Evolutionary conservation across 2,113 vertebrate species (phyloP).

Genomic region (Osmerus eperlanus): DNA sequence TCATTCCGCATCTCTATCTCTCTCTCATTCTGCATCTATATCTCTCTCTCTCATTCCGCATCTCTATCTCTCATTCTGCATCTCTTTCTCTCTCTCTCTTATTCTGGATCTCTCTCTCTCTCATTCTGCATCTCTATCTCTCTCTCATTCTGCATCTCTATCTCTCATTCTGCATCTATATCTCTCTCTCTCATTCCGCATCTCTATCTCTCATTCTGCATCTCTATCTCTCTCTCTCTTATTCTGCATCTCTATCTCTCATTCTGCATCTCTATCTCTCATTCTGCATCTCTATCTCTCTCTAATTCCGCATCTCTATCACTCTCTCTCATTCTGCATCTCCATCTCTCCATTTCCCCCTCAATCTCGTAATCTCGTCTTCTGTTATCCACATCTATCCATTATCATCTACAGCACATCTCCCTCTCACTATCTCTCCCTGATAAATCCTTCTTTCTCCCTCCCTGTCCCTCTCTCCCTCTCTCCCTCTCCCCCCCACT

Average conservation of each 20-base stretch:
- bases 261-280: too few species aligned
- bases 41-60: background rate
- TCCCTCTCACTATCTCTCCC: background rate
- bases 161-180: background rate
- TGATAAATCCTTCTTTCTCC: background rate
- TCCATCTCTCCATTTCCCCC: background rate
- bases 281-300: background rate
- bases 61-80: background rate
- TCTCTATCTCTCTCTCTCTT: too few species aligned
- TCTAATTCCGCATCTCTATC: too few species aligned
- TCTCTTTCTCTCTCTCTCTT: background rate
- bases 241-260: too few species aligned
- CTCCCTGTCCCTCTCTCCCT: background rate
- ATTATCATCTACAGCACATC: background rate
- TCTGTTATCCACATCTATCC: background rate
- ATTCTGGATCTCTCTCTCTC: too few species aligned
- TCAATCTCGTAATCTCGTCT: too few species aligned
- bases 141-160: background rate
- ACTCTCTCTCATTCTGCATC: too few species aligned
- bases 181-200: too few species aligned
- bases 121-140: too few species aligned
- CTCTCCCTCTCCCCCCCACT: background rate
- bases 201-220: background rate
- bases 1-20: too few species aligned
- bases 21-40: background rate